phyloP scores from a whole-genome alignment of 1,140 invertebrate species.

The Whitmania pigra region DNA sequence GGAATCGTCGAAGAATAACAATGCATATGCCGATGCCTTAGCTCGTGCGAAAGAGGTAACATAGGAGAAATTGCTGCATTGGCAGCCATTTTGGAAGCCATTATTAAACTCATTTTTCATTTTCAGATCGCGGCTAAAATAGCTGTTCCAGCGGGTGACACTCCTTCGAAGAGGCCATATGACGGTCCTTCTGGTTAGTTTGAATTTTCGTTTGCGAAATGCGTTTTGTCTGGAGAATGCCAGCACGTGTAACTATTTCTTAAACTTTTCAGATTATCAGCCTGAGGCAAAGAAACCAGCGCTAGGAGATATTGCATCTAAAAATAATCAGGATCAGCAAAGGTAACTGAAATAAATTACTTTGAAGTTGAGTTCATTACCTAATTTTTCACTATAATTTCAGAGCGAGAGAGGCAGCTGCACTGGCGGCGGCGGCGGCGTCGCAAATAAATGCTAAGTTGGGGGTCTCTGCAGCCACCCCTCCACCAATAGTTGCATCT shows the following conservation, averaged over 20 bases:
- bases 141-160: neutral
- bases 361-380: neutral
- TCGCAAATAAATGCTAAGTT: conserved; percentile 4
- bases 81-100: neutral
- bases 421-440: neutral
- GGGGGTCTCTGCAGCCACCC: neutral
- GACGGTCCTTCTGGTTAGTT: neutral
- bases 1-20: neutral
- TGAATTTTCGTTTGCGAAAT: too few species aligned
- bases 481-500: neutral
- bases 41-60: neutral
- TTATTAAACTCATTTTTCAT: neutral
- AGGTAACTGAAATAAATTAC: too few species aligned
- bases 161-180: neutral
- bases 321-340: too few species aligned
- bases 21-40: conserved; percentile 1
- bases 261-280: neutral
- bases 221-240: too few species aligned
- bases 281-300: neutral
- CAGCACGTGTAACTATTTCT: too few species aligned
- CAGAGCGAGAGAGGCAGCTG: neutral
- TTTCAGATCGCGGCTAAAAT: conserved; percentile 2
- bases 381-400: neutral
- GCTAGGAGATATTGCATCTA: neutral
- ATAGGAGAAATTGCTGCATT: neutral